Evolutionary conservation across 2,113 vertebrate species (phyloP).

Genomic region (Phasianus colchicus): DNA sequence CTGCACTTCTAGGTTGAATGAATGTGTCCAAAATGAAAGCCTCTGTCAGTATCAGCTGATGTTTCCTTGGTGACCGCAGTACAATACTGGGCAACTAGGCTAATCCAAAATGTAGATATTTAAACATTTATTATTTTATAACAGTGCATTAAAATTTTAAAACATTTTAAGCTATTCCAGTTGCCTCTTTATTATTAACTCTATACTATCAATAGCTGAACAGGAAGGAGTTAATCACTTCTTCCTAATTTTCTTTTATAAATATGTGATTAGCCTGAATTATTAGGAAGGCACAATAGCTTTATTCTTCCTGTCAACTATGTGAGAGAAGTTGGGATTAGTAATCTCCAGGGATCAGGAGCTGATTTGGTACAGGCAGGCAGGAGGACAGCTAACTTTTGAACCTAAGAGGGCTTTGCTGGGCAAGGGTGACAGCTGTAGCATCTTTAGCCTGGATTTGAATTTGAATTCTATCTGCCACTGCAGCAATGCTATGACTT

Average conservation of each 20-base stretch:
- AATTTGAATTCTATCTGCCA: constrained; percentile 90
- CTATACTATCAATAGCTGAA: not conserved
- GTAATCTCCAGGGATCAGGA: constrained; percentile 81
- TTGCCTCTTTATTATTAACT: constrained; percentile 33
- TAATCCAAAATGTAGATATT: constrained; percentile 41
- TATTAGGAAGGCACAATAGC: constrained; percentile 83
- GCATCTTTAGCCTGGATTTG: constrained; percentile 88
- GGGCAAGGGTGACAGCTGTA: constrained; percentile 88
- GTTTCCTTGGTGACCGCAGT: constrained; percentile 48
- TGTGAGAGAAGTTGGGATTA: constrained; percentile 84
- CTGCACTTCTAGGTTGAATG: not conserved
- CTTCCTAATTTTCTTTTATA: constrained; percentile 62
- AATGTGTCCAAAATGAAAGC: not conserved
- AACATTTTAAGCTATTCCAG: constrained; percentile 35
- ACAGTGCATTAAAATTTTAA: constrained; percentile 47
- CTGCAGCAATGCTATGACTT: constrained; percentile 84
- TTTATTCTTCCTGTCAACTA: constrained; percentile 86
- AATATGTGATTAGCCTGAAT: constrained; percentile 78
- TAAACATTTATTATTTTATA: constrained; percentile 59
- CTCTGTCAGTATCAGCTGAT: not conserved
- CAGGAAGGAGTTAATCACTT: constrained; percentile 41
- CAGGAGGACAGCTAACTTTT: constrained; percentile 89
- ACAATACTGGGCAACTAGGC: not conserved
- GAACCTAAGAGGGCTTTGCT: constrained; percentile 89
- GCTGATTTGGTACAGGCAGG: constrained; percentile 82